phyloP scores from a whole-genome alignment of 2,888 invertebrate species.

The Hydropsyche betteni region DNA sequence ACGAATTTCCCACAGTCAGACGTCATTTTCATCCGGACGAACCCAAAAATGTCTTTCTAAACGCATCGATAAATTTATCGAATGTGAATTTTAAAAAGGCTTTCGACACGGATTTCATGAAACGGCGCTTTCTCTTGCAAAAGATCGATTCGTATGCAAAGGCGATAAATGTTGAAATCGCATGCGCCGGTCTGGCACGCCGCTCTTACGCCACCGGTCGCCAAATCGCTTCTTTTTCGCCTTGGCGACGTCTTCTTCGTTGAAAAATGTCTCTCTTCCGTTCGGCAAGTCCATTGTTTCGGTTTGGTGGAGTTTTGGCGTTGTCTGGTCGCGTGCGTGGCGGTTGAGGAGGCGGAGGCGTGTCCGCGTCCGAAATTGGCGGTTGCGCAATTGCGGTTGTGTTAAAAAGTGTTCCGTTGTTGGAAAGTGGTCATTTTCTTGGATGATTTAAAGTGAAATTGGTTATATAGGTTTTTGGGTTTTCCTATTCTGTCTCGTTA shows the following conservation, averaged over 20 bases:
- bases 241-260: not conserved
- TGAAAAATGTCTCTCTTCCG: no score
- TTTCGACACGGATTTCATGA: conserved; percentile 42
- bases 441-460: no score
- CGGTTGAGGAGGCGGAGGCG: no score
- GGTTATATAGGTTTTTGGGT: no score
- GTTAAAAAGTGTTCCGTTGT: no score
- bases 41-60: conserved; percentile 31
- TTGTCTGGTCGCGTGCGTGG: no score
- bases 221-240: conserved; percentile 11
- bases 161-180: conserved; percentile 41
- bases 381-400: no score
- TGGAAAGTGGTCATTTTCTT: no score
- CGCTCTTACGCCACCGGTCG: conserved; percentile 9
- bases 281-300: no score
- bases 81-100: conserved; percentile 42
- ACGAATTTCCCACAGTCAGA: not conserved
- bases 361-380: no score
- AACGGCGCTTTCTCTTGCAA: conserved; percentile 41
- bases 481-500: no score
- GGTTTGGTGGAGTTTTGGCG: no score
- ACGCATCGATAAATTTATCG: conserved; percentile 37
- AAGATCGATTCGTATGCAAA: conserved; percentile 43
- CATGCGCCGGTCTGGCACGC: conserved; percentile 15
- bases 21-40: not conserved